Percentiles rank a stretch among this genome's conserved stretches.
Conservation (phyloP, 2,888 invertebrate species). For the Athripsodes cinereus region DNA sequence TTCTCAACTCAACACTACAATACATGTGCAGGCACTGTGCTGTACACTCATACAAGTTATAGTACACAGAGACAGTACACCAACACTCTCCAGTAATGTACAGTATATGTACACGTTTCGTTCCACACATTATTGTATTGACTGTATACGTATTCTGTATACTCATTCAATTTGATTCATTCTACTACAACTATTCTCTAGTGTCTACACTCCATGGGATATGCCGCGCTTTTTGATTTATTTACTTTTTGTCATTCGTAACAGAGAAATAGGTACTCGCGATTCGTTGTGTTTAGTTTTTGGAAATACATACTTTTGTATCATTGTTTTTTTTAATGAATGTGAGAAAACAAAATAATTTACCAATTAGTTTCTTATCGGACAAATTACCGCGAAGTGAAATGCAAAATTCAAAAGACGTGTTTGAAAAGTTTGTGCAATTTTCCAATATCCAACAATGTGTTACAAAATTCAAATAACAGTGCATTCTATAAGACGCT, state of each 20-base stretch:
- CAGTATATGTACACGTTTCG: too few species aligned
- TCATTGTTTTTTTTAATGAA: too few species aligned
- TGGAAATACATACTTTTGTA: neutral
- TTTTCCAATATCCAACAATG: conserved; percentile 12
- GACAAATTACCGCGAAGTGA: conserved; percentile 11
- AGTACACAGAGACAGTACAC: too few species aligned
- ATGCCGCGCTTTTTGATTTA: conserved; percentile 20
- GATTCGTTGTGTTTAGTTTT: neutral
- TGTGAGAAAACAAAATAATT: neutral
- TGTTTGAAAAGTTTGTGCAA: conserved; percentile 13
- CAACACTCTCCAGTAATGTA: too few species aligned
- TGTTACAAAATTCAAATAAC: conserved; percentile 9
- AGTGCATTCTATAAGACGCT: conserved; percentile 6
- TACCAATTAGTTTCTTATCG: conserved; percentile 21
- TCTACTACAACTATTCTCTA: neutral
- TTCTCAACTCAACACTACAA: neutral
- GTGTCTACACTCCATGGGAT: conserved; percentile 12
- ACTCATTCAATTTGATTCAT: too few species aligned
- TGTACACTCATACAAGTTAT: too few species aligned
- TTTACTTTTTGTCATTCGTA: conserved; percentile 4
- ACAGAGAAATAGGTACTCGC: neutral
- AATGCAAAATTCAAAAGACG: conserved; percentile 15
- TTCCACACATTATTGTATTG: too few species aligned
- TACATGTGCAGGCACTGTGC: neutral
- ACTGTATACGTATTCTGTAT: too few species aligned